Percentiles rank a stretch among this genome's conserved stretches.
Conservation (phyloP, 1,140 invertebrate genomes). For the Zophobas morio region DNA sequence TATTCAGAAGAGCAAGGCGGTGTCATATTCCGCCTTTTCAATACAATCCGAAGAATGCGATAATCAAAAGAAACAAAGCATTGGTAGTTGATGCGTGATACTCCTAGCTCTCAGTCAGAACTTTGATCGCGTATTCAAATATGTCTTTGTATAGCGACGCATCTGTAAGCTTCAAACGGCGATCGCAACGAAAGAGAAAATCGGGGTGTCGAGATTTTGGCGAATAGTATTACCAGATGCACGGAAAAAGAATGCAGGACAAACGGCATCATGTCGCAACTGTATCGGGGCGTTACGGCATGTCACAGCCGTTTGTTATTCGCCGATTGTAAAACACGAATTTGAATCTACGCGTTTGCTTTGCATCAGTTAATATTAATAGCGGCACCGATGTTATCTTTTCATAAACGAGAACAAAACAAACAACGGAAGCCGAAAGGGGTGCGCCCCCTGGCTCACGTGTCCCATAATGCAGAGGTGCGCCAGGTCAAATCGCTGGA, state of each 20-base stretch:
- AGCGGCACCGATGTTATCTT: constrained; percentile 43
- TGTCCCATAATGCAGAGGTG: constrained; percentile 43
- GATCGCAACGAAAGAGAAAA: constrained; percentile 47
- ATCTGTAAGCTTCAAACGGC: constrained; percentile 54
- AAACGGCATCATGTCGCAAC: constrained; percentile 22
- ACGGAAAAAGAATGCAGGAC: constrained; percentile 15
- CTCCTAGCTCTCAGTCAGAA: constrained; percentile 45
- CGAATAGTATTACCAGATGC: constrained; percentile 34
- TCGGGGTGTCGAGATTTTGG: constrained; percentile 37
- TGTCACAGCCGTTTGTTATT: constrained; percentile 43
- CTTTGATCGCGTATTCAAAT: constrained; percentile 60
- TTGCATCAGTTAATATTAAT: constrained; percentile 44
- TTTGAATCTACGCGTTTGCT: constrained; percentile 31
- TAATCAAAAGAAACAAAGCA: constrained; percentile 61
- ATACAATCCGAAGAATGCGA: constrained; percentile 58
- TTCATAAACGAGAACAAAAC: constrained; percentile 48
- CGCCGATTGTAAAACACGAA: constrained; percentile 44
- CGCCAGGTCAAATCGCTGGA: constrained; percentile 20
- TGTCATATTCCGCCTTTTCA: constrained; percentile 57
- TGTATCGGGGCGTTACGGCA: constrained; percentile 9
- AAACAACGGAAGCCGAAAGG: constrained; percentile 37
- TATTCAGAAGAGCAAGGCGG: constrained; percentile 46
- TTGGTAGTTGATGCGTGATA: constrained; percentile 56
- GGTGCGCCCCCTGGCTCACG: constrained; percentile 36
- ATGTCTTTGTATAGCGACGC: constrained; percentile 56